These are phyloP conservation scores for Sebastes vulpes DNA, from an alignment of 2,797 vertebrate genomes.

Conservation along the genomic window DNA sequence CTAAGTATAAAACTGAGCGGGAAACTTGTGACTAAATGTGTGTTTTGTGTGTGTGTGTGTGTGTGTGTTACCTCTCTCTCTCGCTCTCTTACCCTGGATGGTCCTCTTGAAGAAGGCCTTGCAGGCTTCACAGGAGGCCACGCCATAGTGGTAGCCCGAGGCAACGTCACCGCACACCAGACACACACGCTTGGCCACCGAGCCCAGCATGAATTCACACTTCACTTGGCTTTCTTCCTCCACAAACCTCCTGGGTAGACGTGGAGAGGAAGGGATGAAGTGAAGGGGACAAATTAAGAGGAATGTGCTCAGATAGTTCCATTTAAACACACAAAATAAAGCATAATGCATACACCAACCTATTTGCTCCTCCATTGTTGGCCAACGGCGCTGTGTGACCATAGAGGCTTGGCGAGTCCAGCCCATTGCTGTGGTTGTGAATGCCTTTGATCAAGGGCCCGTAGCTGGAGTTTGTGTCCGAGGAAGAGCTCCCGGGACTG, in stretches of 20 bases:
- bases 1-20: conserved; percentile 33
- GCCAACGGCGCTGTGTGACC: conserved; percentile 56
- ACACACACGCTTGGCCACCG: conserved; percentile 96
- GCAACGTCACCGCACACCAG: conserved; percentile 98
- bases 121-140: conserved; percentile 98
- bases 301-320: background rate
- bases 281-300: background rate
- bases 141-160: conserved; percentile 98
- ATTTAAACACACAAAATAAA: background rate
- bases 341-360: conserved; percentile 47
- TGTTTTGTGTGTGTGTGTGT: background rate
- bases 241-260: conserved; percentile 78
- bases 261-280: background rate
- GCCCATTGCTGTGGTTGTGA: conserved; percentile 63
- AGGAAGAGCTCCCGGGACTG: conserved; percentile 80
- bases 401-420: conserved; percentile 70
- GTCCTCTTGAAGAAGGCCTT: conserved; percentile 99
- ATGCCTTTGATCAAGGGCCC: conserved; percentile 66
- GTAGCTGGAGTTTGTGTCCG: conserved; percentile 82
- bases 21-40: background rate
- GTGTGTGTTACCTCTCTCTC: background rate
- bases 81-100: conserved; percentile 92
- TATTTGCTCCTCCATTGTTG: conserved; percentile 62
- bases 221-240: conserved; percentile 93
- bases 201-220: conserved; percentile 95